Percentiles rank a stretch among this genome's conserved stretches.
phyloP scores from a whole-genome alignment of 2,797 vertebrate species.

The Glossophaga mutica region DNA sequence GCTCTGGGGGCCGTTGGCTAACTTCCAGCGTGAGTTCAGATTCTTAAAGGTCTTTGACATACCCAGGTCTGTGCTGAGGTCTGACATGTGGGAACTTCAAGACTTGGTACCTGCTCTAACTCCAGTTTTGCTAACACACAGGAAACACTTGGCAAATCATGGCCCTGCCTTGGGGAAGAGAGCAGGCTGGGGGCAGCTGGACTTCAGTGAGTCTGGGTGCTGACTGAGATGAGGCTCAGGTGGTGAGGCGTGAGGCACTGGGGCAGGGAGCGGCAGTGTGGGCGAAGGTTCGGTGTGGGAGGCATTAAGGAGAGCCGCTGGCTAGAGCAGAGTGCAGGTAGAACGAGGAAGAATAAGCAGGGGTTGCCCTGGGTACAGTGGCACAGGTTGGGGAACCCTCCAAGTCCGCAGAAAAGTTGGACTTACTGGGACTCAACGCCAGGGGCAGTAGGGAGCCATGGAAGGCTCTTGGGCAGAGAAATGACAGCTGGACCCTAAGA shows the following conservation, averaged over 20 bases:
- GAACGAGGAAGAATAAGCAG: not conserved
- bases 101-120: not conserved
- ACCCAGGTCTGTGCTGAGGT: not conserved
- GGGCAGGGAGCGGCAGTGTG: not conserved
- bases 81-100: not conserved
- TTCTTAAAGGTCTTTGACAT: not conserved
- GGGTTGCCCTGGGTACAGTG: not conserved
- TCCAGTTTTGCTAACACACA: not conserved
- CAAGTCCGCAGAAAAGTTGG: not conserved
- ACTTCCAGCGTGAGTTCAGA: not conserved
- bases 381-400: not conserved
- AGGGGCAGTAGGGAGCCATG: not conserved
- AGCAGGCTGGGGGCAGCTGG: not conserved
- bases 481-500: not conserved
- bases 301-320: not conserved
- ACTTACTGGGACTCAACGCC: not conserved
- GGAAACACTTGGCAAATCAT: not conserved
- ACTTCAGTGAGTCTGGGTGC: not conserved
- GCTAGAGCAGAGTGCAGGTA: not conserved
- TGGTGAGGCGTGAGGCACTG: not conserved
- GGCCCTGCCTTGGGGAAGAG: not conserved
- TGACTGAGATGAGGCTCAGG: not conserved
- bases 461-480: not conserved
- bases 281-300: not conserved
- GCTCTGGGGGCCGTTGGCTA: not conserved